A percentile compares a stretch with the other conserved stretches of the same genome.
phyloP scores from a whole-genome alignment of 2,888 invertebrate genomes.

The Caenorhabditis sp. region DNA sequence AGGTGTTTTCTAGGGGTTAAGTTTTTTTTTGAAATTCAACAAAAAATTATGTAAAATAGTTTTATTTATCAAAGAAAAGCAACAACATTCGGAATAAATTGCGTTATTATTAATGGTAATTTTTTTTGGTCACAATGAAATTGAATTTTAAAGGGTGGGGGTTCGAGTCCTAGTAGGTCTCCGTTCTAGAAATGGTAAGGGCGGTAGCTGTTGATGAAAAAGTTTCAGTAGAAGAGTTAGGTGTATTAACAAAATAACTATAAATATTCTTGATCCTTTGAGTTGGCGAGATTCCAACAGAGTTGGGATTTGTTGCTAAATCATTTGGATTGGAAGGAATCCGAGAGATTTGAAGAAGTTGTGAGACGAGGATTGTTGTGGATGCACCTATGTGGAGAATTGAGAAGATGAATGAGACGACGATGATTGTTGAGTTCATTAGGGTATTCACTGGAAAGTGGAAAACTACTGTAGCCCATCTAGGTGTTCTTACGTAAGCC shows the following conservation, averaged over 20 bases:
- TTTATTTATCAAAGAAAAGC: not conserved
- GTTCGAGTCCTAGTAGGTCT: not conserved
- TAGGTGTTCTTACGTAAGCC: not conserved
- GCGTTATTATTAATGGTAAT: not conserved
- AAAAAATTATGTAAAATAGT: not conserved
- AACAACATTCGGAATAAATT: not conserved
- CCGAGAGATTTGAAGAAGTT: not conserved
- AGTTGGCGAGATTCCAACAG: not conserved
- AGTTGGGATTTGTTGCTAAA: not conserved
- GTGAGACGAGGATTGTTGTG: not conserved
- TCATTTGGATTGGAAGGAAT: not conserved
- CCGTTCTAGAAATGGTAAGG: not conserved
- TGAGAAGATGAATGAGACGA: not conserved
- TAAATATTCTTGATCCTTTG: not conserved
- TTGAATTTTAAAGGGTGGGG: too few relatives aligned
- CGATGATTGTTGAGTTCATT: not conserved
- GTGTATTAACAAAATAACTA: not conserved
- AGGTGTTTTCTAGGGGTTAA: not conserved
- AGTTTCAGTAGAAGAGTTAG: not conserved
- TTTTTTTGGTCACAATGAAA: not conserved
- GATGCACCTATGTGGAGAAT: not conserved
- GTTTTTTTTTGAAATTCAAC: not conserved
- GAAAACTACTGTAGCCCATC: not conserved
- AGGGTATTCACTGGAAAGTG: not conserved
- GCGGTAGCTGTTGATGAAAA: not conserved